A percentile compares a stretch with the other conserved stretches of the same genome.
phyloP scores from a whole-genome alignment of 2,797 vertebrate genomes.

The Xenops minutus region DNA sequence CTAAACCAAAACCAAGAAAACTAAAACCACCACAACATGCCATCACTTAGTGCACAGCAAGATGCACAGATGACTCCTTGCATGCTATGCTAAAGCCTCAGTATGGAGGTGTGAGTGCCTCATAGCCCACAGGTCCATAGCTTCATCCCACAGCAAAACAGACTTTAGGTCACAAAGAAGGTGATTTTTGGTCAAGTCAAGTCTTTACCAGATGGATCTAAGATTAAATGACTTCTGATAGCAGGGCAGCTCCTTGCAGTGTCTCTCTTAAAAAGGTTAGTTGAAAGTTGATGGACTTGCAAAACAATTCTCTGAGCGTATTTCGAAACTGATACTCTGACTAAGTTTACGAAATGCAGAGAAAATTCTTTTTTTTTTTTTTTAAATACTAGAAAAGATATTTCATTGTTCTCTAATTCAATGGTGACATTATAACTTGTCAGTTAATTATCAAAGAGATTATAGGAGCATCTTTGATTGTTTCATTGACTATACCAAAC shows the following conservation, averaged over 20 bases:
- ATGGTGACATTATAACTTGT: conserved; percentile 31
- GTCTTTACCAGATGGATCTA: background rate
- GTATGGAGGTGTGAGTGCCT: background rate
- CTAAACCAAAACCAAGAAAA: too few species aligned
- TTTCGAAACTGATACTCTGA: conserved; percentile 13
- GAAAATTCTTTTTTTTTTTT: background rate
- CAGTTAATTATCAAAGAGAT: conserved; percentile 59
- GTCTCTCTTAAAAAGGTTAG: background rate
- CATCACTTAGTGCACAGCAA: background rate
- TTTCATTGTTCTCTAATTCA: conserved; percentile 27
- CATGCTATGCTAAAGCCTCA: rapidly evolving
- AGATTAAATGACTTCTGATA: background rate
- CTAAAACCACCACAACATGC: too few species aligned
- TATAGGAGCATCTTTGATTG: conserved; percentile 36
- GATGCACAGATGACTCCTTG: background rate
- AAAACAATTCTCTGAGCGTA: background rate
- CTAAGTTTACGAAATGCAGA: conserved; percentile 19
- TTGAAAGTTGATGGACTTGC: background rate
- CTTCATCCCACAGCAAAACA: background rate
- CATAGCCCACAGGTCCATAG: background rate
- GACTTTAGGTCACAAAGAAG: background rate
- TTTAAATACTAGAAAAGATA: background rate
- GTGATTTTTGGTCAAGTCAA: background rate
- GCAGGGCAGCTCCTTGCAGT: background rate
- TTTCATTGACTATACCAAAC: conserved; percentile 43